Conservation (phyloP, 2,888 invertebrate genomes). For the Yponomeuta plumbellus region DNA sequence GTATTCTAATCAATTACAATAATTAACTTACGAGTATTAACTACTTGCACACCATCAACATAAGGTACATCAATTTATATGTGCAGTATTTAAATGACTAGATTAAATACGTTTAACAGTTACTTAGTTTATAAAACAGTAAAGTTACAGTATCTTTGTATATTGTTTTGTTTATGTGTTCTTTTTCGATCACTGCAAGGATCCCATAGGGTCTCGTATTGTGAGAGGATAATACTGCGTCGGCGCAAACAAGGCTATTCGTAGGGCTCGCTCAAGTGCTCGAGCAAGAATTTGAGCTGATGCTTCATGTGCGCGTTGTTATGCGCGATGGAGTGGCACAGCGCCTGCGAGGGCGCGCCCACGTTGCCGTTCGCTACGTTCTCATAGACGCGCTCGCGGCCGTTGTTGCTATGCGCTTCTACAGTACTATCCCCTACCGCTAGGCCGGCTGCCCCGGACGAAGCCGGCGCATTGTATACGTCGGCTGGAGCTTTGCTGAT, state of each 20-base stretch:
- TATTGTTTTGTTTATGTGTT: constrained; percentile 33
- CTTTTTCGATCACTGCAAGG: constrained; percentile 76
- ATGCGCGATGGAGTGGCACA: constrained; percentile 70
- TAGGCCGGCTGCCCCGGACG: constrained; percentile 48
- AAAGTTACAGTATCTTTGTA: constrained; percentile 46
- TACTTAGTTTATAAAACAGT: constrained; percentile 54
- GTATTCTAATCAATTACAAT: constrained; percentile 47
- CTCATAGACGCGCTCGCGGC: constrained; percentile 46
- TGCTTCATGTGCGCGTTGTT: constrained; percentile 68
- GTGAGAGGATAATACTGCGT: constrained; percentile 59
- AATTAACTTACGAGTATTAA: constrained; percentile 64
- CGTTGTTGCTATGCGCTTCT: constrained; percentile 59
- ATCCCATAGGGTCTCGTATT: constrained; percentile 70
- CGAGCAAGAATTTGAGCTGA: constrained; percentile 78
- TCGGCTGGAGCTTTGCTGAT: constrained; percentile 69
- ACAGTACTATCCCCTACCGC: constrained; percentile 61
- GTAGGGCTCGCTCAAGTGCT: constrained; percentile 80
- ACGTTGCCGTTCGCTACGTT: constrained; percentile 69
- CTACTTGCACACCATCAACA: constrained; percentile 62
- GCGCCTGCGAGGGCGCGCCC: constrained; percentile 62
- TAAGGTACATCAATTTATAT: constrained; percentile 54
- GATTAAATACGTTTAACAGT: constrained; percentile 67
- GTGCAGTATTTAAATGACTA: constrained; percentile 75
- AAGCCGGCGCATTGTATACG: constrained; percentile 61
- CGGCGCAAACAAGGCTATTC: constrained; percentile 70